Evolutionary conservation across 2,888 invertebrate species (phyloP).

Genomic region (Macropis europaea): DNA sequence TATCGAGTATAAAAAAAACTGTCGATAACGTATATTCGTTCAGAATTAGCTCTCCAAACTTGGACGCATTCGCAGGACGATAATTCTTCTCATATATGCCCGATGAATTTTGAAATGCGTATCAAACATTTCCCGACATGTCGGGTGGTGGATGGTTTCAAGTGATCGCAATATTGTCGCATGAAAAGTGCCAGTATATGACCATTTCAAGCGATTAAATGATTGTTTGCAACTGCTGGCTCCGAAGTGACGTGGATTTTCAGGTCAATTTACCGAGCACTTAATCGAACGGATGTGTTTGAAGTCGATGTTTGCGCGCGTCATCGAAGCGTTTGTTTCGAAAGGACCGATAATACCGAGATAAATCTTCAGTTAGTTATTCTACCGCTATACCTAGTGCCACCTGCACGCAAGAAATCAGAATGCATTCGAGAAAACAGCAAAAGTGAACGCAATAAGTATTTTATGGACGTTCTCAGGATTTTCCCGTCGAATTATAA

Average conservation of each 20-base stretch:
- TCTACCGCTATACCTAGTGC: conserved; percentile 8
- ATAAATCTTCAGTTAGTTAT: conserved; percentile 31
- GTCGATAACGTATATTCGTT: too few relatives aligned
- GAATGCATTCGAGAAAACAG: not conserved
- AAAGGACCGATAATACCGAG: conserved; percentile 7
- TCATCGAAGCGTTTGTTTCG: conserved; percentile 42
- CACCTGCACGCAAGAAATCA: not conserved
- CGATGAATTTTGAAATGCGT: not conserved
- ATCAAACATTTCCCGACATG: not conserved
- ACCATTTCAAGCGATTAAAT: conserved; percentile 48
- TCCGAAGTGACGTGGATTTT: conserved; percentile 49
- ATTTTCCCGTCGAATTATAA: too few relatives aligned
- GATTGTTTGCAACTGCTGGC: conserved; percentile 29
- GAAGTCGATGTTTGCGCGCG: conserved; percentile 41
- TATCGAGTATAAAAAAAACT: too few relatives aligned
- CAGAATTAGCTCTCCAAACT: too few relatives aligned
- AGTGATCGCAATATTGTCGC: conserved; percentile 38
- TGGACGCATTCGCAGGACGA: too few relatives aligned
- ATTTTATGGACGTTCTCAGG: not conserved
- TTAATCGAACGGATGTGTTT: conserved; percentile 45
- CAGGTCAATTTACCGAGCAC: conserved; percentile 56
- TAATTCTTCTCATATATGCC: not conserved
- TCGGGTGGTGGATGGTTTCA: conserved; percentile 9
- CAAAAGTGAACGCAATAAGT: not conserved
- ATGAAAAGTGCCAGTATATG: conserved; percentile 37